Evolutionary conservation across 2,113 vertebrate genomes (phyloP), one percentile per base, ranked within the genome.

Genomic region (Pyrgilauda ruficollis): DNA sequence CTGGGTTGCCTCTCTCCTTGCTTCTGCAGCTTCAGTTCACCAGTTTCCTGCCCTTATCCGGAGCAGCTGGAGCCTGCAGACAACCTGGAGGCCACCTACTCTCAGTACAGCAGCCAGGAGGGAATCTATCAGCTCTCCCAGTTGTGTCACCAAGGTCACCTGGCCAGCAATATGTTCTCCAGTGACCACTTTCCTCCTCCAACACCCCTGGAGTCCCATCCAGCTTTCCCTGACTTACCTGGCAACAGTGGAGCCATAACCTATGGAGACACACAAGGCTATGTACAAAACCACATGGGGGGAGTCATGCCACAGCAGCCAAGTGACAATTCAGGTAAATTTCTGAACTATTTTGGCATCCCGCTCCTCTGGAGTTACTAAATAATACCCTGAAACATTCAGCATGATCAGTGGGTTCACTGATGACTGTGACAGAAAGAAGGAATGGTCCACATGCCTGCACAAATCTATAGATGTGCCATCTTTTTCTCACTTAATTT

Each of bases 261-360:
- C 52, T 98, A 96, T 33, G 97, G 97, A 30, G 75, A 96, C 2
- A 79, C 98, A 2, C 98, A 98, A 43, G 27, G 90, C 30, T 99
- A 97, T 17, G 93, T 97, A 56, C 98, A 98, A 61, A 97, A 97
- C 4, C 97, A 98, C 26, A 1, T 23, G 0, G 94, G 52, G 0
- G 94, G 93, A 35, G 82, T 98, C 22, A 79, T 98, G 72, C 90
- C 98, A 63, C 98, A 99, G 92, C 97, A 98, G 2, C 69, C 95
- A 9, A 73, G 90, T 50, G 97, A 86, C 84, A 94, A 70, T 46
- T 64, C 56, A 2, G 97, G 98, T 98, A 96, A 94, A 95, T 7
- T 35, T 59, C 30, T 78, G 53, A 78, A 78, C 53, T 73, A 14
- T 49, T 89, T 49, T 75, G 37, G 28, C 15, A 26, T 73, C 24